Evolutionary conservation across 2,113 vertebrate genomes (phyloP), one percentile per base, ranked within the genome.

Genomic region (Pimephales promelas): DNA sequence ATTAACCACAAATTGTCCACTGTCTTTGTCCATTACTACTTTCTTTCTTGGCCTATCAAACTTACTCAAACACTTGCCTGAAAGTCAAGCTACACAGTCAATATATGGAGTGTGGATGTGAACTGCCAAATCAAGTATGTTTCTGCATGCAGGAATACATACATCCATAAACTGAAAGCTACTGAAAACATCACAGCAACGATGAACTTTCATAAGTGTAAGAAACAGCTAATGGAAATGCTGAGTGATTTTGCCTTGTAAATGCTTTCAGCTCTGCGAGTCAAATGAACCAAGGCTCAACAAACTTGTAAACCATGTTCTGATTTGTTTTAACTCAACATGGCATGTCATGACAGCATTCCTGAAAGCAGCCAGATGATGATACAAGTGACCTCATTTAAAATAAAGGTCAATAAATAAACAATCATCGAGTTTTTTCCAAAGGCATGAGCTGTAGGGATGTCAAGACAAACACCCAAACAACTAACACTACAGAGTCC

Each of bases 401-500:
- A 78, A 78, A 49, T 13, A 43, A 75, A 84, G 82, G 66, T 34
- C 34, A 43, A 56, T 70, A 84, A 77, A 68, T 47, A 78, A 84
- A 59, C 74, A 70, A 66, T 54, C 16, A 13, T n/a, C 3, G 9
- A 61, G 24, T 84, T 78, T 83, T 83, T 76, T 77, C 40, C n/a
- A 1, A 5, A 70, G 59, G 59, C 74, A 13, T 78, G 36, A 26
- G 64, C 52, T 61, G 10, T 73, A n/a, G 34, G 61, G n/a, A 77
- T 54, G 43, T 83, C 66, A 84, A 89, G n/a, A 87, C 70, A 92
- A 89, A 91, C 84, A 92, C 89, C 89, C 86, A 89, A 90, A 92
- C 72, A 62, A n/a, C n/a, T n/a, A n/a, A 20, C 84, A 90, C 88
- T 88, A 91, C 84, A 92, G 93, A 94, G 91, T 94, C 92, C 92